Conservation (phyloP, 2,888 invertebrate genomes). For the Drosophila paranaensis region DNA sequence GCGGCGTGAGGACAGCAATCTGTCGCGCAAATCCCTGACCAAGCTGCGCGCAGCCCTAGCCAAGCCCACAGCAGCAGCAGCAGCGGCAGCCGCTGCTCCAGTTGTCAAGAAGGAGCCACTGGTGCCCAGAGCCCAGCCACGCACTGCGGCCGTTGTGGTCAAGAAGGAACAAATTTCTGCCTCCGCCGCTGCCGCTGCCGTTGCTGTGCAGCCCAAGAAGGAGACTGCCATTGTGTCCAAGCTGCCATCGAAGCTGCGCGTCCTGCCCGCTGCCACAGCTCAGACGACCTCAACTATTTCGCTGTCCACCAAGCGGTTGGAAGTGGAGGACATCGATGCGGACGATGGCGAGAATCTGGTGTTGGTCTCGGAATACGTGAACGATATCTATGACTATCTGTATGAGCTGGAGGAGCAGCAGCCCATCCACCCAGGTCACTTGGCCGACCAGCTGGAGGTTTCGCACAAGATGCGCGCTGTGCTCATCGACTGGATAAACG, state of each 20-base stretch:
- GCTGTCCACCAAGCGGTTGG: slow-evolving; percentile 69
- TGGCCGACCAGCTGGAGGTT: slow-evolving; percentile 88
- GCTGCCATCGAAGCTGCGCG: slow-evolving; percentile 18
- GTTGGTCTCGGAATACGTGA: slow-evolving; percentile 93
- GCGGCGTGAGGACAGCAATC: slow-evolving; percentile 83
- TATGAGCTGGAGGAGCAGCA: slow-evolving; percentile 90
- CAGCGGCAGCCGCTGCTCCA: neutral
- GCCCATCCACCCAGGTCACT: slow-evolving; percentile 88
- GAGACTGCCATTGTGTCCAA: slow-evolving; percentile 32
- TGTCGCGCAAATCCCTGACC: slow-evolving; percentile 81
- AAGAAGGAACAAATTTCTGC: slow-evolving; percentile 5
- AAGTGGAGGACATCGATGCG: slow-evolving; percentile 90
- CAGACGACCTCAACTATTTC: slow-evolving; percentile 28
- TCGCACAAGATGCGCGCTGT: slow-evolving; percentile 95
- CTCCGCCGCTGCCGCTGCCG: neutral
- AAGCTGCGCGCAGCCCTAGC: slow-evolving; percentile 80
- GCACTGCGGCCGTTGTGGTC: slow-evolving; percentile 2
- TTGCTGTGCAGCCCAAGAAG: slow-evolving; percentile 14
- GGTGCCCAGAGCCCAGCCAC: slow-evolving; percentile 16
- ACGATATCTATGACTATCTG: slow-evolving; percentile 95
- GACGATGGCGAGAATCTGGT: slow-evolving; percentile 90
- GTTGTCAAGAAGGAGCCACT: slow-evolving; percentile 18
- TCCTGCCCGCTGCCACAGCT: neutral
- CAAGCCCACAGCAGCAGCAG: slow-evolving; percentile 48
- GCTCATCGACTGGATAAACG: slow-evolving; percentile 96